Base-by-base conservation (phyloP, 1,140 invertebrate genomes). In the Pseudoatta argentina region DNA sequence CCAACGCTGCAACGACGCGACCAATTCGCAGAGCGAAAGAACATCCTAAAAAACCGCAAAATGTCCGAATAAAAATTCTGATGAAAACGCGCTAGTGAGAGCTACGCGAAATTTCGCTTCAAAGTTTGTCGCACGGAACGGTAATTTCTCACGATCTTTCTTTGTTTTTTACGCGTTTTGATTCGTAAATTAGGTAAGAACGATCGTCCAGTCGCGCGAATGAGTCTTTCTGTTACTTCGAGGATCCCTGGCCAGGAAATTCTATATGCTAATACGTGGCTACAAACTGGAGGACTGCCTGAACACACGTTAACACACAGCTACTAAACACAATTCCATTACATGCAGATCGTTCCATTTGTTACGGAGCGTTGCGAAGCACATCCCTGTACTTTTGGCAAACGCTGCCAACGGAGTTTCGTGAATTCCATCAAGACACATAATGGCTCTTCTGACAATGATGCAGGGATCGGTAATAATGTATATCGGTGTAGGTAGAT, bases 291-390 rank as follows among this genome's bases (percentile, higher is more conserved):
- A 59, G 18, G 18, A 14, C 18, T 57, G n/a, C 16, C 55, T 34
- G 69, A 82, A 82, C 55, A 75, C 39, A 34, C 69, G 24, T 66
- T 72, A 86, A 71, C 51, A 61, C 44, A 72, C 55, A 79, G 69
- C 51, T 59, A 51, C 24, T 59, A 76, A 27, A 27, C 76, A 89
- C 67, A 89, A 72, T 89, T 89, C 53, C 75, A 61, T 89, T 87
- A 86, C 72, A 81, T 57, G 82, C 48, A 57, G 69, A 86, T 86
- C 66, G 39, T 69, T 48, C 48, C 63, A 83, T 77, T 89, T 82
- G 76, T 82, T 63, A 86, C 14, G 14, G 24, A 79, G 55, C 75
- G 75, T 69, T 89, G 67, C 39, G 12, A 51, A 57, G 69, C 48
- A 12, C 61, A 24, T 69, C 21, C 2, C 14, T 63, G 48, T 83